phyloP scores from a whole-genome alignment of 2,797 vertebrate species.

The Macropodus opercularis region DNA sequence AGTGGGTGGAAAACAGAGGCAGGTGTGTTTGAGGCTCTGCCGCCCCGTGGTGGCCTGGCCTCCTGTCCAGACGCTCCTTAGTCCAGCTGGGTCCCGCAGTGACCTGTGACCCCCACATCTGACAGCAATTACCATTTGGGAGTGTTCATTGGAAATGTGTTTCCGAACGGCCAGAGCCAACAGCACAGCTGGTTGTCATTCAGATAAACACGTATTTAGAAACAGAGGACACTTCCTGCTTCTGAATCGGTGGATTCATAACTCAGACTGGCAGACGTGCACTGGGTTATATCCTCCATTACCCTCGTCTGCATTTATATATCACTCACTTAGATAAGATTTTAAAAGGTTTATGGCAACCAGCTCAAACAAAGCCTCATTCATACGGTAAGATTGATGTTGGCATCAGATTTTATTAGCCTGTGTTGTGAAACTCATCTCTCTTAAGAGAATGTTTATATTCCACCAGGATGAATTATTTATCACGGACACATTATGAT shows the following conservation, averaged over 20 bases:
- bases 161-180: slow-evolving; percentile 41
- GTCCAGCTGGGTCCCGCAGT: slow-evolving; percentile 50
- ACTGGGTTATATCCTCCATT: background rate
- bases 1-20: slow-evolving; percentile 56
- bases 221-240: slow-evolving; percentile 43
- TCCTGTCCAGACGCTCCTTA: slow-evolving; percentile 42
- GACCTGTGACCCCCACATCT: slow-evolving; percentile 70
- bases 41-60: slow-evolving; percentile 35
- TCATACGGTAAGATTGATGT: slow-evolving; percentile 8
- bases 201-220: slow-evolving; percentile 53
- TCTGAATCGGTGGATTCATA: slow-evolving; percentile 45
- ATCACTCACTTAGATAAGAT: slow-evolving; percentile 14
- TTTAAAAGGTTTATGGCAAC: slow-evolving; percentile 23
- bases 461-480: background rate
- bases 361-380: slow-evolving; percentile 39
- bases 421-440: background rate
- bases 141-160: slow-evolving; percentile 30
- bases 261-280: background rate
- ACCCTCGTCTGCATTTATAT: slow-evolving; percentile 16
- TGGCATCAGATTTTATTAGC: slow-evolving; percentile 18
- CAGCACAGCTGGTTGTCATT: slow-evolving; percentile 73
- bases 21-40: slow-evolving; percentile 48
- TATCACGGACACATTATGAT: slow-evolving; percentile 4
- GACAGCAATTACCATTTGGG: slow-evolving; percentile 61
- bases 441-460: background rate